Conservation (phyloP, 1,140 invertebrate species). For the Paramacrobiotus metropolitanus region DNA sequence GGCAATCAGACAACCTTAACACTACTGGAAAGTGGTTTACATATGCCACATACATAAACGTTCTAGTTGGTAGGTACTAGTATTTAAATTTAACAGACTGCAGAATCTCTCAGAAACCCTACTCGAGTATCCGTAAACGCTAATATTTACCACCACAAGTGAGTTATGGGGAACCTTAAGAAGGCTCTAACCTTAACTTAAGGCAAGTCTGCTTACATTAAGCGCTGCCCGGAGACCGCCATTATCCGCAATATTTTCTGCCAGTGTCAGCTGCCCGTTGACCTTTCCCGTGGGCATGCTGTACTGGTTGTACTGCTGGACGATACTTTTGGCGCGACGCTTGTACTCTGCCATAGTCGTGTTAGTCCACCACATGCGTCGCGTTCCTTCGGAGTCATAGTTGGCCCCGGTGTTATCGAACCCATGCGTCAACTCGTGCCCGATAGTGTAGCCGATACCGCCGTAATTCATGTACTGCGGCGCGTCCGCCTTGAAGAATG, state of each 20-base stretch:
- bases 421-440: slow-evolving; percentile 61
- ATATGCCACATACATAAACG: no score
- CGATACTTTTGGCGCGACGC: neutral
- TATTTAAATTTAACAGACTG: no score
- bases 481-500: slow-evolving; percentile 12
- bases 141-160: no score
- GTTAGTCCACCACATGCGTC: neutral
- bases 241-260: slow-evolving; percentile 79
- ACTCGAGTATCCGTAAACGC: no score
- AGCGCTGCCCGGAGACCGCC: slow-evolving; percentile 69
- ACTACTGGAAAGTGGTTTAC: no score
- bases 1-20: no score
- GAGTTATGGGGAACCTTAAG: no score
- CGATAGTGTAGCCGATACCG: slow-evolving; percentile 47
- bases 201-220: no score
- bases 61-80: no score
- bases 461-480: slow-evolving; percentile 44
- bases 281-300: slow-evolving; percentile 19
- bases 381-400: neutral
- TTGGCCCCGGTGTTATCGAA: slow-evolving; percentile 38
- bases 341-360: neutral
- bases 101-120: no score
- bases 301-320: neutral
- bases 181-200: no score
- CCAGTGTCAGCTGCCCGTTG: slow-evolving; percentile 50